Conservation (phyloP, 2,797 vertebrate species). For the Mormyrops boulengeri region DNA sequence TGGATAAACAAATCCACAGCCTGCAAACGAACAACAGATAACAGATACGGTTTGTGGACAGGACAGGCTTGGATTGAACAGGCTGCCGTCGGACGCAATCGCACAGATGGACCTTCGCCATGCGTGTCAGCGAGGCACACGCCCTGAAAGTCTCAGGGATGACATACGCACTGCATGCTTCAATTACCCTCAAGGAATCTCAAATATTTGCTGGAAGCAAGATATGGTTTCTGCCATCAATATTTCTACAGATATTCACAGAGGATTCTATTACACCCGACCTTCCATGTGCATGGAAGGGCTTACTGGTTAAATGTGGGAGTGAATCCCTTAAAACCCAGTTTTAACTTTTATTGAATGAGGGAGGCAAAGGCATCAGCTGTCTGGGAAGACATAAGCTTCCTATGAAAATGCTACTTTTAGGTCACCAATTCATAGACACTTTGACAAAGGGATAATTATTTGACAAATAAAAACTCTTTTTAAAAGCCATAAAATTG, state of each 20-base stretch:
- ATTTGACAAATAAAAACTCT: conserved; percentile 40
- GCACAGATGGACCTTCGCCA: not conserved
- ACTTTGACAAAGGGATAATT: conserved; percentile 27
- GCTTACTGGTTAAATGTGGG: not conserved
- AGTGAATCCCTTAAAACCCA: not conserved
- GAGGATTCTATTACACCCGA: not conserved
- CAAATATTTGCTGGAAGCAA: not conserved
- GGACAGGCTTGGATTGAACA: not conserved
- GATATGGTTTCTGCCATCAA: not conserved
- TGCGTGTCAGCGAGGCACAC: not conserved
- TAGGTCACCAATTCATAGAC: not conserved
- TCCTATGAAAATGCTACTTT: not conserved
- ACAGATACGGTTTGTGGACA: not conserved
- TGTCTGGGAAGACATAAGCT: conserved; percentile 25
- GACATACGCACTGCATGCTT: not conserved
- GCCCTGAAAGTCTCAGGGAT: not conserved
- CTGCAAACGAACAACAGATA: not conserved
- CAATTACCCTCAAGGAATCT: not conserved
- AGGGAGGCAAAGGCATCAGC: not conserved
- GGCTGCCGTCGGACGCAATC: not conserved
- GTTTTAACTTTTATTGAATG: not conserved
- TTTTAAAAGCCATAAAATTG: conserved; percentile 43
- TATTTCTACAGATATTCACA: not conserved
- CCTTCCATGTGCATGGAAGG: not conserved
- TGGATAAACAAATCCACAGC: not conserved